Conservation (phyloP, 2,888 invertebrate species). For the Lypha dubia region DNA sequence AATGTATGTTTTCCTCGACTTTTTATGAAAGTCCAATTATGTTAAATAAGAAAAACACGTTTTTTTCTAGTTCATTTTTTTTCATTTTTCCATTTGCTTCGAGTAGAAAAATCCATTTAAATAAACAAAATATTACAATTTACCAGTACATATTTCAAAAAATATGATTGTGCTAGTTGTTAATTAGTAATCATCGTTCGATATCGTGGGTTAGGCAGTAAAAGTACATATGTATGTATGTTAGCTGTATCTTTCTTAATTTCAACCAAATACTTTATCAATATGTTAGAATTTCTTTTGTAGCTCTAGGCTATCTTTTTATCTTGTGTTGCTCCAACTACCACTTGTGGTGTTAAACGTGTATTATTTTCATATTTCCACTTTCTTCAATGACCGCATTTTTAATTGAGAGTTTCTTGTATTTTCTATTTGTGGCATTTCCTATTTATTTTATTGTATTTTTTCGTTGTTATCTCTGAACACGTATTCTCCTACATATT, state of each 20-base stretch:
- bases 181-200: conserved; percentile 1
- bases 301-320: conserved; percentile 7
- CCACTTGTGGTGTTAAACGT: conserved; percentile 50
- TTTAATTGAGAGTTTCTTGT: conserved; percentile 59
- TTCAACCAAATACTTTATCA: conserved; percentile 6
- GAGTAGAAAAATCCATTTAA: background rate
- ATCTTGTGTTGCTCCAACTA: background rate
- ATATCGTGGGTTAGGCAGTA: too few relatives aligned
- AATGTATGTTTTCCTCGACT: conserved; percentile 44
- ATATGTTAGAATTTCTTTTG: conserved; percentile 13
- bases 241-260: background rate
- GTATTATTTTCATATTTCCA: conserved; percentile 39
- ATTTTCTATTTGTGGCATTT: conserved; percentile 66
- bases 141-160: background rate
- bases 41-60: conserved; percentile 73
- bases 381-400: conserved; percentile 66
- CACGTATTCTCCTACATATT: conserved; percentile 40
- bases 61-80: conserved; percentile 62
- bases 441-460: conserved; percentile 59
- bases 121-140: conserved; percentile 9
- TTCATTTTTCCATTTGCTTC: conserved; percentile 35
- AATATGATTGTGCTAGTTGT: background rate
- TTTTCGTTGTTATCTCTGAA: conserved; percentile 39
- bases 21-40: conserved; percentile 72
- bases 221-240: too few relatives aligned